Conservation (phyloP, 2,113 vertebrate genomes). For the Sula dactylatra region DNA sequence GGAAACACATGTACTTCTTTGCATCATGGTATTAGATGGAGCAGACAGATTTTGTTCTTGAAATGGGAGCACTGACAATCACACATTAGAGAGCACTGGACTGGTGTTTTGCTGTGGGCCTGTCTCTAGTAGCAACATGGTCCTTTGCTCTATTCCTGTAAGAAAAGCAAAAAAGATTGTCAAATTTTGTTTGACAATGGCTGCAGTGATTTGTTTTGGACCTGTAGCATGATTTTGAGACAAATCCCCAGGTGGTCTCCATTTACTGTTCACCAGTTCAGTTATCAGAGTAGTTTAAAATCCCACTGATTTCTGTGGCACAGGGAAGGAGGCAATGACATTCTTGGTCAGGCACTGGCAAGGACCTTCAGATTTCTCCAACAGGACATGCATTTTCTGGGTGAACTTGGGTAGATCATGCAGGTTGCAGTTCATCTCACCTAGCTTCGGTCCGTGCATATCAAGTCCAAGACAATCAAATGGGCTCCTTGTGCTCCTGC, state of each 20-base stretch:
- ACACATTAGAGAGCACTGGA: accelerated
- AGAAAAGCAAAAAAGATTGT: neutral
- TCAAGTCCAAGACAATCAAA: neutral
- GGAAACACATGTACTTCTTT: neutral
- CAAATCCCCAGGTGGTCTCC: neutral
- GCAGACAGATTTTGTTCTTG: too few species aligned
- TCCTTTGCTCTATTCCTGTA: neutral
- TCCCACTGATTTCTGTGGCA: neutral
- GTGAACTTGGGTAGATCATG: neutral
- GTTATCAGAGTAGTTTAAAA: neutral
- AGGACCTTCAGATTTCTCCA: neutral
- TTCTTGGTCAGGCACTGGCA: neutral
- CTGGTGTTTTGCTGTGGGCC: neutral
- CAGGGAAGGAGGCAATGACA: neutral
- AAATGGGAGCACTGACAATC: neutral
- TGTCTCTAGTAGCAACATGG: neutral
- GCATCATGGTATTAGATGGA: accelerated
- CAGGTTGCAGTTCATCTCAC: neutral
- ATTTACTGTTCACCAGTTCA: neutral
- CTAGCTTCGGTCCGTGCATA: accelerated
- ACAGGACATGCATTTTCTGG: neutral
- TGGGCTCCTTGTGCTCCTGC: neutral
- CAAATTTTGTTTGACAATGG: neutral
- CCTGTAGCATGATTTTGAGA: neutral
- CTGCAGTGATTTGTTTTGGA: neutral